phyloP scores from a whole-genome alignment of 2,797 vertebrate species.

The Emydoidea blandingii region DNA sequence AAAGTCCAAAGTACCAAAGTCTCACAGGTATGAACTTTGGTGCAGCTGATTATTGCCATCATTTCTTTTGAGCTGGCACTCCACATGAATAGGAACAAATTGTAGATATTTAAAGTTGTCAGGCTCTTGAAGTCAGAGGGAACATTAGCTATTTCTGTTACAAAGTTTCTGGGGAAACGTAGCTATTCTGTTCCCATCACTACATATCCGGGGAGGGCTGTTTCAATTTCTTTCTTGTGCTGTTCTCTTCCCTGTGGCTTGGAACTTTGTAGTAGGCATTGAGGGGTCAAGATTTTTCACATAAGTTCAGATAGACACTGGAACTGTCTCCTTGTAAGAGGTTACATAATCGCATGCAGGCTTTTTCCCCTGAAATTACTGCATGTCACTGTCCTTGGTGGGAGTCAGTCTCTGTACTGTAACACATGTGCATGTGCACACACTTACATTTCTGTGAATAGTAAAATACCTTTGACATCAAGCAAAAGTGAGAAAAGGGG shows the following conservation, averaged over 20 bases:
- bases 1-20: not conserved
- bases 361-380: constrained; percentile 44
- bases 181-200: not conserved
- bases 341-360: constrained; percentile 1
- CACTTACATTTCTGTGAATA: constrained; percentile 7
- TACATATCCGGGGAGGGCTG: not conserved
- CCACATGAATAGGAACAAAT: not conserved
- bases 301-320: not conserved
- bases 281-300: not conserved
- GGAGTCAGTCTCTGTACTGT: not conserved
- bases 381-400: constrained; percentile 8
- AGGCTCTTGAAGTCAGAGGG: not conserved
- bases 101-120: not conserved
- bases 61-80: not conserved
- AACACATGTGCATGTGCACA: not conserved
- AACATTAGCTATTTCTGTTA: constrained; percentile 6
- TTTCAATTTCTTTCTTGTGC: constrained; percentile 38
- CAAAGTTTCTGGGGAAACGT: not conserved
- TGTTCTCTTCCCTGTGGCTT: constrained; percentile 30
- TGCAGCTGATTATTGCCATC: not conserved
- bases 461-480: constrained; percentile 28
- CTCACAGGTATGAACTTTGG: not conserved
- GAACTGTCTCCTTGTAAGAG: constrained; percentile 24
- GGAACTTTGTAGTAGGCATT: not conserved
- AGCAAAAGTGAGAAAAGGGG: constrained; percentile 15